Percentiles rank a stretch among this genome's conserved stretches.
Evolutionary conservation across 2,888 invertebrate species (phyloP).

Genomic region (Ornithoptera priamus): DNA sequence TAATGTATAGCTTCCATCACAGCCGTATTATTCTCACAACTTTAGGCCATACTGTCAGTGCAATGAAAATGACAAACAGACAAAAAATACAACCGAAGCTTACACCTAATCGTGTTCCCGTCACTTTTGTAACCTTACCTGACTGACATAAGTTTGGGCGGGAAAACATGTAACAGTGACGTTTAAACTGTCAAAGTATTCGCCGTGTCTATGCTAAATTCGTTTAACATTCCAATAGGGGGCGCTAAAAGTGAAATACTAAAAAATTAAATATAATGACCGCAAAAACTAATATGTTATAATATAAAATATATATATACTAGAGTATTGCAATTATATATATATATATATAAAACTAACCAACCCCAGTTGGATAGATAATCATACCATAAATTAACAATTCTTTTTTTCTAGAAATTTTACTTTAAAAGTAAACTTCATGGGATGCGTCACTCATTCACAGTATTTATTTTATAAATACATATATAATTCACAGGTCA

Average conservation of each 20-base stretch:
- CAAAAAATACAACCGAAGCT: constrained; percentile 12
- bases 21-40: constrained; percentile 15
- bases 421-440: no score
- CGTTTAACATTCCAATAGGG: not conserved
- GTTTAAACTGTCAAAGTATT: constrained; percentile 3
- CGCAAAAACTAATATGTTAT: no score
- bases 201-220: not conserved
- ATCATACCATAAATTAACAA: no score
- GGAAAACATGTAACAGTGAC: constrained; percentile 15
- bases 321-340: no score
- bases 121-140: constrained; percentile 22
- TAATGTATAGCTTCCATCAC: not conserved
- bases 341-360: no score
- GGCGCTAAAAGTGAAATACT: not conserved
- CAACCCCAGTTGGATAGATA: no score
- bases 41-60: constrained; percentile 27
- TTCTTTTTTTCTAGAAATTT: no score
- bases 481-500: no score
- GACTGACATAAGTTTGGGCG: constrained; percentile 6
- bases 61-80: constrained; percentile 25
- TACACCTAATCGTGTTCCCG: constrained; percentile 8
- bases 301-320: no score
- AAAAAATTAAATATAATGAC: not conserved
- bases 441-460: no score
- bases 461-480: no score